Evolutionary conservation across 2,113 vertebrate genomes (phyloP), one percentile per base, ranked within the genome.

Genomic region (Aptenodytes forsteri): DNA sequence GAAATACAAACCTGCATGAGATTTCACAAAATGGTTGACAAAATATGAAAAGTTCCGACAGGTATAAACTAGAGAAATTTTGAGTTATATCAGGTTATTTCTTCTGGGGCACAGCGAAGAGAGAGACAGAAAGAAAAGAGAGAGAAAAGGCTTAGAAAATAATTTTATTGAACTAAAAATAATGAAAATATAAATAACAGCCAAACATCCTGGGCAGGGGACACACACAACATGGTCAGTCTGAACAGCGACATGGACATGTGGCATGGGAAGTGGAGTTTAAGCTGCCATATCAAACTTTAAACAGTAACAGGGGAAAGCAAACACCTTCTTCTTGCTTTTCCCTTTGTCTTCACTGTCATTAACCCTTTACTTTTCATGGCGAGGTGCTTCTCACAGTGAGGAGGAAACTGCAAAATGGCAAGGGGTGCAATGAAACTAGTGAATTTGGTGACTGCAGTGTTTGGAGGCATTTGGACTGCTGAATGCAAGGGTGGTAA

Each of bases 201-300:
- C 13, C 1, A 10, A 83, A 50, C 19, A 42, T 17, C 32, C 29
- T 18, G 40, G 54, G 47, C 4, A 32, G 44, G 3, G 30, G 13
- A 3, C 5, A 40, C 12, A 42, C 26, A 23, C 0, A 2, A 36
- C 16, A 36, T 16, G 20, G 11, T 44, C 23, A 12, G 30, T 8
- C 40, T 66, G 49, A 65, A 15, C 20, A 50, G 16, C 3, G 6
- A 30, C 10, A 22, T 0, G 0, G 34, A 11, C 46, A 27, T 0
- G 4, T 6, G 9, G n/a, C 29, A 46, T 6, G 12, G 58, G 36
- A 69, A 71, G 13, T 4, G 15, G 38, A 85, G 44, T 59, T 62
- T 46, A 79, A 87, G n/a, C 21, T 55, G 50, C 15, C 11, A 11
- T 4, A 66, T 34, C 16, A 66, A 69, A 78, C 21, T 50, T 66